phyloP scores from a whole-genome alignment of 2,888 invertebrate genomes.

The Elmis aenea region DNA sequence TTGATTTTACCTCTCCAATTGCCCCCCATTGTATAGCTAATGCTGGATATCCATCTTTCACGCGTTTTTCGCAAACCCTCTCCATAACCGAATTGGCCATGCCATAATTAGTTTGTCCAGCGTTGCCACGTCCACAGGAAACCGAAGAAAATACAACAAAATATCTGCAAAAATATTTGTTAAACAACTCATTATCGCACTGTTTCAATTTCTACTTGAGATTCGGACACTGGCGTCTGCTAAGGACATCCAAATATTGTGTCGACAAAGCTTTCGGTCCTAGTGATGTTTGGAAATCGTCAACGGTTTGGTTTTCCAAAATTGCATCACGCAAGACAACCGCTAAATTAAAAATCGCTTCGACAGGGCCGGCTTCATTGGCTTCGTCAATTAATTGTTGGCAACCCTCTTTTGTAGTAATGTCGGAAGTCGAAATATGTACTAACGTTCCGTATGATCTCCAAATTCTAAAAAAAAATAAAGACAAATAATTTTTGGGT shows the following conservation, averaged over 20 bases:
- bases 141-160: constrained; percentile 92
- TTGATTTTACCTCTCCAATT: constrained; percentile 77
- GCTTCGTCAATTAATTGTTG: constrained; percentile 63
- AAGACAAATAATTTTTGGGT: too few relatives aligned
- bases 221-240: constrained; percentile 54
- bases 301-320: constrained; percentile 70
- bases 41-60: constrained; percentile 65
- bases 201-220: constrained; percentile 34
- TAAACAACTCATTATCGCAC: neutral
- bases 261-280: constrained; percentile 81
- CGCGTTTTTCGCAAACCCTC: constrained; percentile 73
- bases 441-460: constrained; percentile 64
- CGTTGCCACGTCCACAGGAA: constrained; percentile 86
- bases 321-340: constrained; percentile 72
- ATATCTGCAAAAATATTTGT: constrained; percentile 47
- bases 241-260: constrained; percentile 64
- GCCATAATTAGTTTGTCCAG: constrained; percentile 90
- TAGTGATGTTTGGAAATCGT: constrained; percentile 63
- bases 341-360: constrained; percentile 86
- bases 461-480: constrained; percentile 64
- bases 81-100: too few relatives aligned
- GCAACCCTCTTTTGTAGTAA: constrained; percentile 66
- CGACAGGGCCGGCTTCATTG: constrained; percentile 61
- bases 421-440: constrained; percentile 65
- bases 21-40: constrained; percentile 92